Base-by-base conservation (phyloP, 2,888 invertebrate genomes). In the Laspeyria flexula region DNA sequence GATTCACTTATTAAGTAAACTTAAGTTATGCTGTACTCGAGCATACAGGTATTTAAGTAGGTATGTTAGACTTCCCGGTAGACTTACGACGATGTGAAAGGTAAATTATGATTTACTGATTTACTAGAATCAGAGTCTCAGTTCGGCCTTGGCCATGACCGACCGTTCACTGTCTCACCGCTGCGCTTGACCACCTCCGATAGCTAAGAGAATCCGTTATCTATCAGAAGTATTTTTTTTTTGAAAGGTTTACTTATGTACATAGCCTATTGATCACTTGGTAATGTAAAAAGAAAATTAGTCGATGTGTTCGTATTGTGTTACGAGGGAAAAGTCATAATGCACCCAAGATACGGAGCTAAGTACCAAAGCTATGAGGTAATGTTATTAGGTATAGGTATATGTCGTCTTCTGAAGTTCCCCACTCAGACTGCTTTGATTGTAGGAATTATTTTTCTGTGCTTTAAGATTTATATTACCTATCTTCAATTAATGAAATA, bases 91-190 rank as follows among this genome's bases (percentile, higher is more conserved):
- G 61, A 55, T 49, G 79, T 76, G 79, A 79, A 66, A 80, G 78
- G 75, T 67, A 57, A 70, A 73, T 71, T 65, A 65, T 60, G 55
- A 75, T 71, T 73, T 75, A 74, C 73, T 76, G 62, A 71, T 60
- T 65, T 49, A 61, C 65, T 72, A 64, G 52, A 61, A 56, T 73
- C 69, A 57, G 72, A 83, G 72, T 71, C 65, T 66, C 55, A 71
- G 78, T 81, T 86, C 77, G 84, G 81, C 91, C 90, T 91, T 91
- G 91, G 84, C 90, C 83, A 82, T 91, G 88, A 91, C 86, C 86
- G 88, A 71, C 81, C 88, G 84, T 87, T 90, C 87, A 89, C 89
- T 88, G 86, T 79, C 79, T 68, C 64, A 65, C 58, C 73, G 84
- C 75, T 81, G 71, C 85, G 88, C 81, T 81, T 86, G 85, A 86